phyloP scores from a whole-genome alignment of 2,888 invertebrate genomes.

The Matsumyia berberina region DNA sequence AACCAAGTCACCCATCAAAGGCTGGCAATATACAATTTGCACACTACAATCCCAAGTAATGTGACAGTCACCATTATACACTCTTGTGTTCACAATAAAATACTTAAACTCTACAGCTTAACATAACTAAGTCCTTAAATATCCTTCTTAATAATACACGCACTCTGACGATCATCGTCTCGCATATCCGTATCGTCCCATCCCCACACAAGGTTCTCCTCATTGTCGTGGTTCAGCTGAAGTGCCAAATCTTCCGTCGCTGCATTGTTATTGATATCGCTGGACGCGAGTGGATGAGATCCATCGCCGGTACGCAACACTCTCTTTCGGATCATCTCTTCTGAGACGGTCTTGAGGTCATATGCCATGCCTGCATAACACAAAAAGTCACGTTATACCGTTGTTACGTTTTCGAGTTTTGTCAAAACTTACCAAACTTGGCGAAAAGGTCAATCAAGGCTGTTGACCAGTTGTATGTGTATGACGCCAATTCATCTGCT shows the following conservation, averaged over 20 bases:
- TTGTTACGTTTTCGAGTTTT: not conserved
- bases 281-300: conserved; percentile 83
- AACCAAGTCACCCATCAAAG: conserved; percentile 34
- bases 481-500: conserved; percentile 89
- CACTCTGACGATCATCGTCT: conserved; percentile 87
- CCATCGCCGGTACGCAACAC: conserved; percentile 91
- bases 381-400: not conserved
- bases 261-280: conserved; percentile 80
- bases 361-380: conserved; percentile 91
- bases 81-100: conserved; percentile 69
- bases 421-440: conserved; percentile 86
- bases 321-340: conserved; percentile 89
- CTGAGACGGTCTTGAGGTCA: conserved; percentile 91
- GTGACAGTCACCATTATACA: conserved; percentile 79
- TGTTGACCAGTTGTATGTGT: conserved; percentile 87
- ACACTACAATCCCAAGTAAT: conserved; percentile 30
- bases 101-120: conserved; percentile 6
- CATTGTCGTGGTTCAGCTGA: conserved; percentile 82
- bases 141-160: conserved; percentile 81
- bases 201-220: conserved; percentile 89
- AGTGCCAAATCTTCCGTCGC: conserved; percentile 80
- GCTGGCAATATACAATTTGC: not conserved
- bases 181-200: conserved; percentile 93
- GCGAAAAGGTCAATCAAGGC: conserved; percentile 89
- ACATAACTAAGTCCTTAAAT: conserved; percentile 77